Base-by-base conservation (phyloP, 2,888 invertebrate species). In the Perdita meconis region DNA sequence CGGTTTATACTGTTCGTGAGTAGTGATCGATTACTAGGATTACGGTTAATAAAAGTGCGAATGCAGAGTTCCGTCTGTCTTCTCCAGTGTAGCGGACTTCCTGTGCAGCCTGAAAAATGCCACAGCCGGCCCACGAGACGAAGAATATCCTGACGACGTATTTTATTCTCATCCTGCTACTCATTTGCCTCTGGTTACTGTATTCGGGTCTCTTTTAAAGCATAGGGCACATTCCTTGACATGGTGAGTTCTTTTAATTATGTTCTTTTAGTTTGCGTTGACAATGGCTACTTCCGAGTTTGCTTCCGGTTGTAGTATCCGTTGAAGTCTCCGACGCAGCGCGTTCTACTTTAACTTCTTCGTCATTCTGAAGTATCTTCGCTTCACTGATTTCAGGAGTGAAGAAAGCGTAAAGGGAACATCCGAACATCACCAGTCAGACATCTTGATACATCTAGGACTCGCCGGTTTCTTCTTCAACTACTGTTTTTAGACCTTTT, bases 71-170 rank as follows among this genome's bases (percentile, higher is more conserved):
- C n/a, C n/a, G n/a, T 8, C 3, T n/a, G 36, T 66, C 47, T 10
- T 60, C 1, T 24, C 10, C 30, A 73, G 77, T 67, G 77, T 16
- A 50, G 77, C 66, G 67, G 57, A 60, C n/a, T 22, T 4, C 13
- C 26, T 13, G 64, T 16, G 67, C 55, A 56, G 6, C n/a, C 19
- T 1, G 50, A 60, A 88, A 86, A 73, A 90, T 90, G 87, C 87
- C 89, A 61, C 80, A 85, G 57, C 73, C 87, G 47, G 85, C 84
- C 16, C 85, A 88, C 83, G 96, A 96, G 93, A 94, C 95, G 75
- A 94, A 94, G 80, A 96, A 94, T 91, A 94, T 96, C 81, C 93
- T 95, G 88, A 95, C 95, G 89, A 96, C 96, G 84, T 96, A 96
- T 90, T 92, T 95, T 87, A 96, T 96, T 90, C 92, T 96, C 90